Evolutionary conservation across 1,140 invertebrate genomes (phyloP).

Genomic region (Zophobas atratus): DNA sequence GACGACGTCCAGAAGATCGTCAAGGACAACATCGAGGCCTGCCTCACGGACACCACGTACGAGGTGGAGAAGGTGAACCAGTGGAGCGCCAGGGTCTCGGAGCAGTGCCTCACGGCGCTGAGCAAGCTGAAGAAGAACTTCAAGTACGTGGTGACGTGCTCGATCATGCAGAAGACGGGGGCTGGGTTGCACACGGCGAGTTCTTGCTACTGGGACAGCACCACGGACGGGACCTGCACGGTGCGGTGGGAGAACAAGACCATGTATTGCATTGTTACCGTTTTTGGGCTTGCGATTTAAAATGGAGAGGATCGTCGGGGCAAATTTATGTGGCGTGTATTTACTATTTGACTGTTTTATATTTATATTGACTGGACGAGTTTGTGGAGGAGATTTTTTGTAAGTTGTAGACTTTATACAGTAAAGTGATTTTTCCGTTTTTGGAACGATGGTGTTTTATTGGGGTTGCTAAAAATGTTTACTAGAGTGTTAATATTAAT

Average conservation of each 20-base stretch:
- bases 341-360: background rate
- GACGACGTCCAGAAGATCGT: slow-evolving; percentile 96
- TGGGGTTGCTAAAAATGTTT: too few species aligned
- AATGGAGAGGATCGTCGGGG: background rate
- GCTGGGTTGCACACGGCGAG: slow-evolving; percentile 97
- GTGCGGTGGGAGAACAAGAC: slow-evolving; percentile 99
- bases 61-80: slow-evolving; percentile 97
- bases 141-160: slow-evolving; percentile 91
- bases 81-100: slow-evolving; percentile 96
- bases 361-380: background rate
- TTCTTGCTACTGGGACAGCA: slow-evolving; percentile 97
- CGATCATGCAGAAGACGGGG: slow-evolving; percentile 99
- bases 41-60: slow-evolving; percentile 95
- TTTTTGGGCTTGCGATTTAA: slow-evolving; percentile 66
- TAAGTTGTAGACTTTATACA: too few species aligned
- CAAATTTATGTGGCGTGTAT: background rate
- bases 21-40: slow-evolving; percentile 95
- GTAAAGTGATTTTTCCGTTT: too few species aligned
- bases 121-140: slow-evolving; percentile 97
- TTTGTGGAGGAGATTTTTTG: too few species aligned
- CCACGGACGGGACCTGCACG: slow-evolving; percentile 96
- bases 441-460: too few species aligned
- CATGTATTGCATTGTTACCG: slow-evolving; percentile 93
- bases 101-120: slow-evolving; percentile 90
- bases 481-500: too few species aligned